Percentiles rank a stretch among this genome's conserved stretches.
Evolutionary conservation across 2,888 invertebrate genomes (phyloP).

Genomic region (Hydropsyche betteni): DNA sequence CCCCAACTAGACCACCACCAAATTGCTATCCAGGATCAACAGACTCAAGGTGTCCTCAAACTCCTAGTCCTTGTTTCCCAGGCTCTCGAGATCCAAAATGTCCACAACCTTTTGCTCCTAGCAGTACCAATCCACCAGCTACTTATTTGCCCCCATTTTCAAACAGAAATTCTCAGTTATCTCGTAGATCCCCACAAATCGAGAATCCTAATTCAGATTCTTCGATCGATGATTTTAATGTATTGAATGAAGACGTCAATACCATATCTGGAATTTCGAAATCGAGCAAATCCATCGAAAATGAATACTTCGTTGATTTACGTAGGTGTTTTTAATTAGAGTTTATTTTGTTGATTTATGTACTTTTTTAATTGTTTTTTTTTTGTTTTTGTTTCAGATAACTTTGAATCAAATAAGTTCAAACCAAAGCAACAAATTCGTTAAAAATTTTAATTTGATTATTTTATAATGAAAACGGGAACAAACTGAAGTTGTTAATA

Average conservation of each 20-base stretch:
- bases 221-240: not conserved
- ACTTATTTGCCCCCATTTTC: slow-evolving; percentile 65
- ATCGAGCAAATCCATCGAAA: not conserved
- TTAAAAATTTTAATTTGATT: no score
- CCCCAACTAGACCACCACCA: slow-evolving; percentile 45
- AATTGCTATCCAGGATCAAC: slow-evolving; percentile 53
- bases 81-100: slow-evolving; percentile 58
- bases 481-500: no score
- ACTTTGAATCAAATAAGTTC: slow-evolving; percentile 60
- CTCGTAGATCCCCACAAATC: slow-evolving; percentile 38
- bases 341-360: slow-evolving; percentile 13
- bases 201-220: not conserved
- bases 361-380: slow-evolving; percentile 33
- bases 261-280: slow-evolving; percentile 20
- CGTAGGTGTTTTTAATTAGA: slow-evolving; percentile 54
- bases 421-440: slow-evolving; percentile 54
- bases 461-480: no score
- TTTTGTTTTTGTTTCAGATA: slow-evolving; percentile 57
- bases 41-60: slow-evolving; percentile 54
- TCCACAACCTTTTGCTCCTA: slow-evolving; percentile 54
- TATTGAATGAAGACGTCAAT: slow-evolving; percentile 45
- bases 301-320: slow-evolving; percentile 51
- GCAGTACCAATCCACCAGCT: slow-evolving; percentile 54
- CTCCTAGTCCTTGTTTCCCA: slow-evolving; percentile 53
- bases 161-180: slow-evolving; percentile 59